A percentile compares a stretch with the other conserved stretches of the same genome.
Evolutionary conservation across 2,797 vertebrate genomes (phyloP).

Genomic region (Leuciscus waleckii): DNA sequence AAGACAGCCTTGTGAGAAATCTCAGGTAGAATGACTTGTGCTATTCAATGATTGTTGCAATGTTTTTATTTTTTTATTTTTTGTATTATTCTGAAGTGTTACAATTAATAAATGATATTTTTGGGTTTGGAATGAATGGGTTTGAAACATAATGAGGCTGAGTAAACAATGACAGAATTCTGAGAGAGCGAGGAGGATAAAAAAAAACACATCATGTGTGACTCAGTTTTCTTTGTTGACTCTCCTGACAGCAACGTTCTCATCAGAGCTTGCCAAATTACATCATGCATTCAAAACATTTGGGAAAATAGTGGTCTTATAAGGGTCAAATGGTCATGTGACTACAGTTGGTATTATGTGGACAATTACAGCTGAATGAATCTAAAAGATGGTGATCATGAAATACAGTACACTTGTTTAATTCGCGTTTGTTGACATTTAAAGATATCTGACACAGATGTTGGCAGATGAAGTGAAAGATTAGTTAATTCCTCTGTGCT

Average conservation of each 20-base stretch:
- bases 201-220: constrained; percentile 12
- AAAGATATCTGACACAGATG: neutral
- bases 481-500: neutral
- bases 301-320: neutral
- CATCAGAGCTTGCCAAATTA: constrained; percentile 30
- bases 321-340: neutral
- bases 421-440: neutral
- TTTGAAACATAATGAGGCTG: neutral
- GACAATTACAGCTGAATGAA: neutral
- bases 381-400: neutral
- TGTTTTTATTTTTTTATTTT: neutral
- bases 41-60: neutral
- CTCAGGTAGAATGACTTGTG: constrained; percentile 73
- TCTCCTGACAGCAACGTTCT: constrained; percentile 10
- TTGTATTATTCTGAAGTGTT: neutral
- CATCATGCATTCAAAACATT: constrained; percentile 28
- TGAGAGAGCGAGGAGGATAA: neutral
- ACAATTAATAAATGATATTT: neutral
- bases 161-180: neutral
- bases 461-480: neutral
- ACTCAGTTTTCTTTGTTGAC: constrained; percentile 39
- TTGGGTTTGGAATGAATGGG: neutral
- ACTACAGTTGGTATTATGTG: neutral
- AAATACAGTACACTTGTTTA: neutral
- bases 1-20: constrained; percentile 77